Base-by-base conservation (phyloP, 30 jellyfish, hydroid and myxozoan species). In the Morbakka virulenta region DNA sequence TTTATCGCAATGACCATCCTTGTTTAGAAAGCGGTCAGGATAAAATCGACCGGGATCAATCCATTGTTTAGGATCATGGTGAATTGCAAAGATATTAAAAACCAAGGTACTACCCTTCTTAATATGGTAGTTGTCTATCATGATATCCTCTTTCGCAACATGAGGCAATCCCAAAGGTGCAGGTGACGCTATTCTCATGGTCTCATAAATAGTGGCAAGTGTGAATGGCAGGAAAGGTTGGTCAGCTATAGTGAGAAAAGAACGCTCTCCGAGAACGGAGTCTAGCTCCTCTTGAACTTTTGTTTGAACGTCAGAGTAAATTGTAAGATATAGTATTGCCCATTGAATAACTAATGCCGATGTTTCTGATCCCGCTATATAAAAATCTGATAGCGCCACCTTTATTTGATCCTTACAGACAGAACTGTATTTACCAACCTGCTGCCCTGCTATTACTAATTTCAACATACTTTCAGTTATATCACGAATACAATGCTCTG, bases 341-440 rank as follows among this genome's bases (percentile, higher is more conserved):
- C 88, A 77, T n/a, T 28, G 71, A 49, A 77, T 21, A 0, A 80
- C 35, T 17, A 72, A 61, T 12, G 80, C 3, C 26, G 80, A 61
- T 35, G 88, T 77, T n/a, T 77, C 88, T 32, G 79, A 35, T 20
- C 88, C 95, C 3, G 95, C 69, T 14, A 74, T 65, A 24, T 69
- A 69, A 12, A 84, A 76, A 28, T 84, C 95, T 9, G 75, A 67
- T 80, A 84, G 52, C 21, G 67, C 47, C 25, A 77, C 88, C 12
- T 69, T 76, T 33, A 74, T 62, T 67, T 50, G 50, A 2, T 73
- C 95, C 25, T 81, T 41, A 17, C 13, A 6, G 57, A 17, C 13
- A 41, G 17, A 9, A 41, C 9, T 6, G 17, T 17, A 6, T 41
- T 41, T 9, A 9, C 13, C 57, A 41, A 6, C 17, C 13, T 41